phyloP scores from a whole-genome alignment of 2,888 invertebrate species.

The Chrysopilus asiliformis region DNA sequence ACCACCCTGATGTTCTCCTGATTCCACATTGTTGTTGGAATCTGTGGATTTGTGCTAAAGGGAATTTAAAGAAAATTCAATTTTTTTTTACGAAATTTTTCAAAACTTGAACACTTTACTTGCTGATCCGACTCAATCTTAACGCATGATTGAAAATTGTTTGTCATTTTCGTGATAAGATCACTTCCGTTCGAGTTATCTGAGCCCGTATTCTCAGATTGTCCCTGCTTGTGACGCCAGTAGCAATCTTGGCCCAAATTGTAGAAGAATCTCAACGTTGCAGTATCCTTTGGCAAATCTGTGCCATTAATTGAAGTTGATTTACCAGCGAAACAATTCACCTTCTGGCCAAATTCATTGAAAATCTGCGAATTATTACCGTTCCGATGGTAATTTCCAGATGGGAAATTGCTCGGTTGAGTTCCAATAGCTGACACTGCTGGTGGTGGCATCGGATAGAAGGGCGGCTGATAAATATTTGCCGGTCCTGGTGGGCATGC shows the following conservation, averaged over 20 bases:
- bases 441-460: constrained; percentile 2
- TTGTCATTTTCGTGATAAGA: constrained; percentile 5
- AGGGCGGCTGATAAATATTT: too few species aligned
- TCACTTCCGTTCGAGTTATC: constrained; percentile 3
- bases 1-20: too few species aligned
- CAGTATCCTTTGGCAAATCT: constrained; percentile 39
- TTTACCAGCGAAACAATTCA: constrained; percentile 23
- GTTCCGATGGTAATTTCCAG: constrained; percentile 9
- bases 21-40: too few species aligned
- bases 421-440: neutral
- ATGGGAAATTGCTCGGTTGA: constrained; percentile 9
- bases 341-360: too few species aligned
- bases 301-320: constrained; percentile 22
- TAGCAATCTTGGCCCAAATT: constrained; percentile 48
- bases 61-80: too few species aligned
- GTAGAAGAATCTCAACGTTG: constrained; percentile 51
- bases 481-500: constrained; percentile 1
- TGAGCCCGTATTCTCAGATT: too few species aligned
- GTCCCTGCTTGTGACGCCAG: too few species aligned
- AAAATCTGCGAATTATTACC: neutral
- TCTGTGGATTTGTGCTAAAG: too few species aligned
- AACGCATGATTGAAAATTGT: constrained; percentile 8
- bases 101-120: too few species aligned
- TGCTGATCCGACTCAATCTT: constrained; percentile 9
- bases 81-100: too few species aligned